Base-by-base conservation (phyloP, 2,797 vertebrate species). In the Onychomys arenicola region DNA sequence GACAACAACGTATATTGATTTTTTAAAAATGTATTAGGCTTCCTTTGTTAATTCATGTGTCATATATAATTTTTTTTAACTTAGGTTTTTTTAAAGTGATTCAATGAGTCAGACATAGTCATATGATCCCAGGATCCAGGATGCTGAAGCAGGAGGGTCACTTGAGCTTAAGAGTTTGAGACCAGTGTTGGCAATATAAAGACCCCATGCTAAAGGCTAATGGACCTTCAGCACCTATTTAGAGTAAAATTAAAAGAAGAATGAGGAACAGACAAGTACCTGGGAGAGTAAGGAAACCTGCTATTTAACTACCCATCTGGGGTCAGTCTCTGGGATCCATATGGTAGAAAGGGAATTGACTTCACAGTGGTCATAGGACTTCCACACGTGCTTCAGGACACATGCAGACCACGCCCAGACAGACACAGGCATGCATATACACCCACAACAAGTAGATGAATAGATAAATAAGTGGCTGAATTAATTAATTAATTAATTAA, bases 61-160 rank as follows among this genome's bases (percentile, higher is more conserved):
- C 49, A 76, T 78, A 43, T 37, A 34, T 69, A 59, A 55, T 8
- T 67, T 55, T 55, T 93, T 87, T 86, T 96, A 37, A 93, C 78
- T 69, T 82, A 88, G 61, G 17, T 34, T 87, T 83, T 65, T 78
- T 78, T 96, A 94, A 91, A 59, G 52, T 90, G 6, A 90, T 55
- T 37, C 27, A 52, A 55, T 7, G 80, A 83, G 14, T 6, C 65
- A 71, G 29, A 13, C 8, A 2, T 63, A 9, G 32, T 27, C 55
- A n/a, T n/a, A 14, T 16, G 46, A 49, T 27, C 21, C 3, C 40
- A 49, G 73, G 2, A 16, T 32, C 32, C 9, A 7, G 19, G 37
- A 63, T 76, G 40, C 73, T 77, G 57, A 89, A 9, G 19, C 19
- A 43, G 57, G 19, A 77, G 29, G 6, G 32, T 76, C 55, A 25